Conservation (phyloP, 2,797 vertebrate species). For the Scolopax bukidnonensis region DNA sequence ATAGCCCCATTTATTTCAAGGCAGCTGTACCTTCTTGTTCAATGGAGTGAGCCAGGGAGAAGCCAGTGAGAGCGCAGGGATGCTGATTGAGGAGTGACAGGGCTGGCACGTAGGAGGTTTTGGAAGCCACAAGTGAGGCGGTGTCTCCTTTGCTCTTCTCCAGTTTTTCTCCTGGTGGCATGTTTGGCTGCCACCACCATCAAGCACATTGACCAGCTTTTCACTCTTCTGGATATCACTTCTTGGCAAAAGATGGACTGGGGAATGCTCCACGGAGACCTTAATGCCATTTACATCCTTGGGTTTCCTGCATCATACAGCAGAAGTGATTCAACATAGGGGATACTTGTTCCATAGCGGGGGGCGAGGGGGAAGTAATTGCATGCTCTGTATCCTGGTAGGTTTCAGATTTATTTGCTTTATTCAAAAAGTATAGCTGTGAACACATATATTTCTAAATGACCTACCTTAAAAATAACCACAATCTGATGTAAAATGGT, state of each 20-base stretch:
- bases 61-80: background rate
- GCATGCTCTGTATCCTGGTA: background rate
- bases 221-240: background rate
- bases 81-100: background rate
- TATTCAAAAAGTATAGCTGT: background rate
- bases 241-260: background rate
- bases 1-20: background rate
- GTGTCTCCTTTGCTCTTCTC: background rate
- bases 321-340: background rate
- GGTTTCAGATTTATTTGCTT: conserved; percentile 5
- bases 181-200: background rate
- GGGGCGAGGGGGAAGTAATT: background rate
- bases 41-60: background rate
- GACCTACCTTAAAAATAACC: conserved; percentile 4
- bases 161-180: background rate
- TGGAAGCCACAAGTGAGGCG: background rate
- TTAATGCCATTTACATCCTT: background rate
- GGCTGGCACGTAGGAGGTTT: background rate
- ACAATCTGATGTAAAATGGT: background rate
- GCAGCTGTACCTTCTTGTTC: background rate
- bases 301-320: background rate
- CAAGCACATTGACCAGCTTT: background rate
- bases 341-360: background rate
- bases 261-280: background rate
- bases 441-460: conserved; percentile 14